Evolutionary conservation across 2,888 invertebrate genomes (phyloP).

Genomic region (Ophion costatus): DNA sequence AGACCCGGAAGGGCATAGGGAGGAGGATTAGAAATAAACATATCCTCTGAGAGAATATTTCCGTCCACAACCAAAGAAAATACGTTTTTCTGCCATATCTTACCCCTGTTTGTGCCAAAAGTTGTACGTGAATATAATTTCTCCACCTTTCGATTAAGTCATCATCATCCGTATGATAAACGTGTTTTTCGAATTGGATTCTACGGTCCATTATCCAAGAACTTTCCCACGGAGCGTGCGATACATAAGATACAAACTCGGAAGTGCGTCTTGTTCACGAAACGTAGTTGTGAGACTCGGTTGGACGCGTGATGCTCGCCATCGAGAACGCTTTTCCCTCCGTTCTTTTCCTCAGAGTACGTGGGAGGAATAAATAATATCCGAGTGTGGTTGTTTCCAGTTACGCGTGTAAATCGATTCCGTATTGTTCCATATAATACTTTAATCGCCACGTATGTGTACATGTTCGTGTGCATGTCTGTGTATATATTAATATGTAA

Average conservation of each 20-base stretch:
- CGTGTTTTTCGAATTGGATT: neutral
- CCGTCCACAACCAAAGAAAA: too few relatives aligned
- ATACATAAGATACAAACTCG: neutral
- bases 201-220: neutral
- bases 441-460: neutral
- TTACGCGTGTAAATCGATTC: constrained; percentile 49
- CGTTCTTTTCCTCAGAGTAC: constrained; percentile 22
- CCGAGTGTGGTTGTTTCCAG: constrained; percentile 13
- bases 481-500: neutral
- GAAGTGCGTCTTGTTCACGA: neutral
- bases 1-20: too few relatives aligned
- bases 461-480: neutral
- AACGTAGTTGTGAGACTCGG: constrained; percentile 9
- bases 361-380: constrained; percentile 46
- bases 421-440: constrained; percentile 14
- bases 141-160: too few relatives aligned
- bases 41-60: too few relatives aligned
- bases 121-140: too few relatives aligned
- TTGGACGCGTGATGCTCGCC: neutral
- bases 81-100: too few relatives aligned
- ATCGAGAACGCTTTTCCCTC: constrained; percentile 9
- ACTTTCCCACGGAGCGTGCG: neutral
- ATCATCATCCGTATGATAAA: too few relatives aligned
- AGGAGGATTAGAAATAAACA: too few relatives aligned
- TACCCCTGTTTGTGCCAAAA: too few relatives aligned